Evolutionary conservation across 2,888 invertebrate species (phyloP), one percentile per base, ranked within the genome.

Genomic region (Rambutsinella grinnellia): DNA sequence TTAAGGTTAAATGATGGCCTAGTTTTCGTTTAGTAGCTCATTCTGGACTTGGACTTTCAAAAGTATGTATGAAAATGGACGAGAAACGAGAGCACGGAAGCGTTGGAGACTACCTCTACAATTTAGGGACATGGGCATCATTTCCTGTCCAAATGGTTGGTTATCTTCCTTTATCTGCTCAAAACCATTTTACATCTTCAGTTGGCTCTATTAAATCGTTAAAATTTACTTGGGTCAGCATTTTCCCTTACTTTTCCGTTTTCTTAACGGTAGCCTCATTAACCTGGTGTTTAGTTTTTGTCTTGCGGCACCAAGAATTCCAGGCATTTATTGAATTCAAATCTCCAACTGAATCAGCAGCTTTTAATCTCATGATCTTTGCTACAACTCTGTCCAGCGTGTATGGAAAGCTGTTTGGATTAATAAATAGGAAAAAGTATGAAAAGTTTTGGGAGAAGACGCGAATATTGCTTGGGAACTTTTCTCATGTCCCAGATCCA

Each of bases 381-480:
- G 46, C 26, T 1, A 47, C 66, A 10, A 72, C 72, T 13, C 19
- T 77, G 47, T 44, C 71, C 1, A 63, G 67, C 1, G 36, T 72
- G 3, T 77, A 72, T 46, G 23, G 56, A 0, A 67, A 56, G 44
- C 26, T 68, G 0, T 77, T 77, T 51, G 47, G 23, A 3, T 21
- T 77, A 3, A 15, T 17, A n/a, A 61, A 58, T 15, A 28, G 56
- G 1, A 72, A 61, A 21, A 60, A 68, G 44, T 67, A 67, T 26
- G 27, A 72, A 15, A 3, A 67, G 19, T 77, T 67, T 26, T 77
- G 67, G 77, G 57, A 77, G n/a, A 19, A 54, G 0, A 72, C 71
- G 2, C 17, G n/a, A 27, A 36, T 10, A 13, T 1, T 51, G 71
- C 6, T 44, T 77, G 3, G 27, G 56, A 5, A n/a, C 61, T 23